Conservation (phyloP, 2,797 vertebrate species). For the Pitangus sulphuratus region DNA sequence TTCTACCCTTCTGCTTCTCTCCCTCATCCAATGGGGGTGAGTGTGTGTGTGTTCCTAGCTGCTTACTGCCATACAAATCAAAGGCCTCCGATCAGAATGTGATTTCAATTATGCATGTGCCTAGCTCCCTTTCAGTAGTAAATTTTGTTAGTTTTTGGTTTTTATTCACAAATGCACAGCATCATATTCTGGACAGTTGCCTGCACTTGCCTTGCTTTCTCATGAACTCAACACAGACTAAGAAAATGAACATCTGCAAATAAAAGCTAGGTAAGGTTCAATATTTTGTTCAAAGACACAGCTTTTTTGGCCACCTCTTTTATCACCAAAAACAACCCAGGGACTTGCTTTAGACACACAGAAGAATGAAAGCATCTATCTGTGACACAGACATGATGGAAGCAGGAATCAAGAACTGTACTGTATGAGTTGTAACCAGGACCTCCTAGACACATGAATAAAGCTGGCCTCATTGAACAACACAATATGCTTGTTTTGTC, state of each 20-base stretch:
- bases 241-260: not conserved
- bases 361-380: not conserved
- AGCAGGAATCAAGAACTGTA: not conserved
- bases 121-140: not conserved
- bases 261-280: not conserved
- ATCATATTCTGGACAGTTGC: not conserved
- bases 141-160: not conserved
- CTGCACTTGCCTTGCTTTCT: not conserved
- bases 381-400: not conserved
- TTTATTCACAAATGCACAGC: not conserved
- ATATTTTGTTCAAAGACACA: not conserved
- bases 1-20: not conserved
- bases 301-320: not conserved
- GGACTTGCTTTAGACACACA: not conserved
- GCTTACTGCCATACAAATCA: not conserved
- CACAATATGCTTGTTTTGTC: not conserved
- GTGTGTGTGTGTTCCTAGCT: not conserved
- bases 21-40: not conserved
- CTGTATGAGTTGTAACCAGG: not conserved
- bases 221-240: not conserved
- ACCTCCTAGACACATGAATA: not conserved
- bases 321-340: not conserved
- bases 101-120: not conserved
- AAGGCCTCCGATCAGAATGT: not conserved
- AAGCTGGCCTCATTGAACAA: not conserved